These are phyloP conservation scores for Corythoichthys haematopterus DNA, from an alignment of 2,113 vertebrate genomes.

Conservation along the genomic window DNA sequence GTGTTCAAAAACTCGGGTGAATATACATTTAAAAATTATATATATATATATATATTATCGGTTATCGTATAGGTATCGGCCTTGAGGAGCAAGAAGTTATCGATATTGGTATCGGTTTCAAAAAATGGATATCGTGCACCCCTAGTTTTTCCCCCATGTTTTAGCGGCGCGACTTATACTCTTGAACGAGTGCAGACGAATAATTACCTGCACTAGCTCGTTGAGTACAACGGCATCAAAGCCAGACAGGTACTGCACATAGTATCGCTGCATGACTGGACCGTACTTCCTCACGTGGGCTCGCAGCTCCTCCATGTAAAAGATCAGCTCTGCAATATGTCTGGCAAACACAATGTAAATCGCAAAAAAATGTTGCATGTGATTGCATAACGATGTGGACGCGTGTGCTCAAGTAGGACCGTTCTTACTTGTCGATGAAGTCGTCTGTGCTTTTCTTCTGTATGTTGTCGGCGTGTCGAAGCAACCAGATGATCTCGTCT, in stretches of 20 bases:
- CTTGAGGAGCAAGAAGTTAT: no score
- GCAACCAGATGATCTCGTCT: constrained; percentile 98
- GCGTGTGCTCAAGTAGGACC: not conserved
- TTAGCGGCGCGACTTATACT: not conserved
- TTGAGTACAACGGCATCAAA: constrained; percentile 98
- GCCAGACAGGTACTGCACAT: constrained; percentile 95
- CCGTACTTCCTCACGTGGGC: constrained; percentile 95
- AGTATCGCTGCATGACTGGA: constrained; percentile 97
- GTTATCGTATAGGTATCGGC: no score
- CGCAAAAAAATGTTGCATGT: not conserved
- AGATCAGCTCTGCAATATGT: constrained; percentile 95
- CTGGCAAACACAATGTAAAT: constrained; percentile 54
- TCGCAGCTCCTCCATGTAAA: constrained; percentile 98
- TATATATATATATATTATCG: no score
- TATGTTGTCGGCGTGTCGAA: constrained; percentile 97
- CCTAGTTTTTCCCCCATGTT: no score
- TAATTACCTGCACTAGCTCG: constrained; percentile 90
- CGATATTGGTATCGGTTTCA: no score
- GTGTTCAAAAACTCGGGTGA: no score
- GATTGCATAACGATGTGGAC: not conserved
- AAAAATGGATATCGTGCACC: no score
- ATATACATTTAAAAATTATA: no score
- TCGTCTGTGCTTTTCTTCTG: constrained; percentile 99
- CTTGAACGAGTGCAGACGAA: not conserved
- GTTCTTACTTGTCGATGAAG: constrained; percentile 89